Evolutionary conservation across 1,140 invertebrate species (phyloP).

Genomic region (Rhopalosiphum maidis): DNA sequence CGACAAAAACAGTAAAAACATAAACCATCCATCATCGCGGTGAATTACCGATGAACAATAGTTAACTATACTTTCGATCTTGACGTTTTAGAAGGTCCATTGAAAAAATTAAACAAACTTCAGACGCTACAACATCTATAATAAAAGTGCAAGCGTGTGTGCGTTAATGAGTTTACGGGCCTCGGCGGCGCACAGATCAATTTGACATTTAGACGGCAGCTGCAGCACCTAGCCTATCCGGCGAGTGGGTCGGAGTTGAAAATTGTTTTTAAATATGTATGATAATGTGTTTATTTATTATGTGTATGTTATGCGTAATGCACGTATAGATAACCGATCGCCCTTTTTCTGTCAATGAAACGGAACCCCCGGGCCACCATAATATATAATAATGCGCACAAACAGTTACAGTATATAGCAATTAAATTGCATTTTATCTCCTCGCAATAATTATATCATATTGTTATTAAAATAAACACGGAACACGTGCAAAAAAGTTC

Average conservation of each 20-base stretch:
- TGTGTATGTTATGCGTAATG: not conserved
- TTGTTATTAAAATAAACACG: constrained; percentile 30
- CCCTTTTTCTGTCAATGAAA: constrained; percentile 22
- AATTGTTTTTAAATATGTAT: not conserved
- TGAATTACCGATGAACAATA: constrained; percentile 8
- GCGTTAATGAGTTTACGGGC: not conserved
- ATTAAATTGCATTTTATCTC: constrained; percentile 7
- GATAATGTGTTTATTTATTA: not conserved
- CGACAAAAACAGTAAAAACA: not conserved
- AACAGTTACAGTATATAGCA: not conserved
- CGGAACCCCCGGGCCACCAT: not conserved
- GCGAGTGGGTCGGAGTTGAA: constrained; percentile 13
- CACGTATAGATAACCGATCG: not conserved
- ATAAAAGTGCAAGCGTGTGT: not conserved
- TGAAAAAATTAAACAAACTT: not conserved
- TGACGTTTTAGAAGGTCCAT: constrained; percentile 38
- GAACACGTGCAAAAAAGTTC: constrained; percentile 37
- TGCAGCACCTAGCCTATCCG: not conserved
- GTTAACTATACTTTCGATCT: not conserved
- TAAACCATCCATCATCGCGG: not conserved
- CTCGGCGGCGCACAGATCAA: not conserved
- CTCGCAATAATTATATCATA: not conserved
- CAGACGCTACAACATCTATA: not conserved
- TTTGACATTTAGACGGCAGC: constrained; percentile 30
- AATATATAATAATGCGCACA: not conserved